phyloP scores from a whole-genome alignment of 2,888 invertebrate species.

The Corythucha ciliata region DNA sequence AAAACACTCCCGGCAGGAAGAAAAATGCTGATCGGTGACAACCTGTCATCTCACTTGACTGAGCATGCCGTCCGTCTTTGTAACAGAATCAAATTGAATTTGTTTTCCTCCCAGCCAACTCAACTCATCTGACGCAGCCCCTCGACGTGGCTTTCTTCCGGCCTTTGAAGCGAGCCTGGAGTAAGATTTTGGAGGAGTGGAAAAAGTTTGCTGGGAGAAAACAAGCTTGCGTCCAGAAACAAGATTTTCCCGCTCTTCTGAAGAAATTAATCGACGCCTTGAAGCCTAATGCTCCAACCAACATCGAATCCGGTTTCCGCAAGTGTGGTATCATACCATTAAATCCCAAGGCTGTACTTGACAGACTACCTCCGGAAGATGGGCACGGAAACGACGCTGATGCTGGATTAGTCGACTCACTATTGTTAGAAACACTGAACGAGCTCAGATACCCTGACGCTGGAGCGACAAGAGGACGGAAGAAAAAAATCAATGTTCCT shows the following conservation, averaged over 20 bases:
- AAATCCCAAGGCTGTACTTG: background rate
- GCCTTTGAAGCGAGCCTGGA: slow-evolving; percentile 35
- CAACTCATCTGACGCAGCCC: slow-evolving; percentile 34
- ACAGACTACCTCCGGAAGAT: no score
- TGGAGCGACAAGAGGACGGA: no score
- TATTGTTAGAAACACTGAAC: no score
- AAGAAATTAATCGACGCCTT: background rate
- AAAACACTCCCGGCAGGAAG: slow-evolving; percentile 28
- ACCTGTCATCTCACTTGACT: slow-evolving; percentile 36
- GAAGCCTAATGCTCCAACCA: no score
- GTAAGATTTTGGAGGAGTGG: slow-evolving; percentile 23
- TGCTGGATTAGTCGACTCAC: no score
- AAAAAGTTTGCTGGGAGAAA: slow-evolving; percentile 1
- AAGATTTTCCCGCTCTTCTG: slow-evolving; percentile 4
- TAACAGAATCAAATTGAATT: slow-evolving; percentile 37
- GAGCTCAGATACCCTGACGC: no score
- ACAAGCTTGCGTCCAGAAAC: background rate
- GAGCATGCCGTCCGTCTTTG: slow-evolving; percentile 35
- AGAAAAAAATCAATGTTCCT: no score
- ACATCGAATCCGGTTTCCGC: background rate
- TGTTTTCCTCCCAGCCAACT: slow-evolving; percentile 37
- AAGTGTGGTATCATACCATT: slow-evolving; percentile 3
- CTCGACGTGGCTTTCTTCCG: slow-evolving; percentile 35
- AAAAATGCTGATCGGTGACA: slow-evolving; percentile 38
- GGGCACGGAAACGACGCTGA: no score